phyloP scores from a whole-genome alignment of 2,888 invertebrate genomes.

The Agonopterix alstromeriana region DNA sequence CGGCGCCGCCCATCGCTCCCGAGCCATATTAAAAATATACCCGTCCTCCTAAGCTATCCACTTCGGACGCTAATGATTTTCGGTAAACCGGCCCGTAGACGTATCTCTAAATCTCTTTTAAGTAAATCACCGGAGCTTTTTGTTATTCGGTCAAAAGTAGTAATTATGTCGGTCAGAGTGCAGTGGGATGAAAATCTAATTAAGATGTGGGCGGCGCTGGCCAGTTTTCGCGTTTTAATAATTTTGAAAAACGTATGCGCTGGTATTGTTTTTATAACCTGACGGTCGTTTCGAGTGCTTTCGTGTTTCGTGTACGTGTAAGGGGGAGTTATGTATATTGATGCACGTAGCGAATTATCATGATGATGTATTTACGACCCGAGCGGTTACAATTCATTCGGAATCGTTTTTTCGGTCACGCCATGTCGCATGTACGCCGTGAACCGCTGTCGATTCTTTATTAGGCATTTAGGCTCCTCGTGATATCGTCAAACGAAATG shows the following conservation, averaged over 20 bases:
- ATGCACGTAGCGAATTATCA: constrained; percentile 55
- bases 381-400: constrained; percentile 59
- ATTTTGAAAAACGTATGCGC: constrained; percentile 32
- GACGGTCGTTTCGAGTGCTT: constrained; percentile 17
- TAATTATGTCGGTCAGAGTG: constrained; percentile 76
- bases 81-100: constrained; percentile 70
- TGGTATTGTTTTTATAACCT: constrained; percentile 5
- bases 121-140: constrained; percentile 71
- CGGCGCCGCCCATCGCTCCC: constrained; percentile 74
- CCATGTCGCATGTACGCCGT: constrained; percentile 68
- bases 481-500: constrained; percentile 46
- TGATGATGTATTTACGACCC: constrained; percentile 66
- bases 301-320: constrained; percentile 29
- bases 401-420: constrained; percentile 72
- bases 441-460: constrained; percentile 63
- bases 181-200: constrained; percentile 72
- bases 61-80: constrained; percentile 73
- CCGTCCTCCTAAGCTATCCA: constrained; percentile 64
- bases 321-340: constrained; percentile 31
- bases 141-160: constrained; percentile 67
- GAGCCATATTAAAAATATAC: constrained; percentile 72
- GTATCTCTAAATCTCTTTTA: constrained; percentile 65
- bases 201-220: constrained; percentile 62
- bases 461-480: constrained; percentile 49
- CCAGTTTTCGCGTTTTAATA: constrained; percentile 52